These are phyloP conservation scores for Jaculus jaculus DNA, from an alignment of 2,113 vertebrate genomes.

Conservation along the genomic window DNA sequence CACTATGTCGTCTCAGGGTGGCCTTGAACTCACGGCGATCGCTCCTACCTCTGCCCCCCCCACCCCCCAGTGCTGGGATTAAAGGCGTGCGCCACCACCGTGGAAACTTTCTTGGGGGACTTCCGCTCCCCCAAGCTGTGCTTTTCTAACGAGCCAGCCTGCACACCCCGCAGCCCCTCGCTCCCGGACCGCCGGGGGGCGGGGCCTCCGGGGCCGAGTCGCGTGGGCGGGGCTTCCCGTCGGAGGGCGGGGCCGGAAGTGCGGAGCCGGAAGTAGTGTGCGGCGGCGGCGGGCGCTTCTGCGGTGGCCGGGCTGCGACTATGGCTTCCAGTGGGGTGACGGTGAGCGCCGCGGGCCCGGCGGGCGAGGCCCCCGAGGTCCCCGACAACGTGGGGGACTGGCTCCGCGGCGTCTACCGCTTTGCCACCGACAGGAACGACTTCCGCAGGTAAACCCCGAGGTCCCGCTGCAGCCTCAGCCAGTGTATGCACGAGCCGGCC, in stretches of 20 bases:
- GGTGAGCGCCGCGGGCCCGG: slow-evolving; percentile 66
- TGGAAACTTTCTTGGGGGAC: neutral
- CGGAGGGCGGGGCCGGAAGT: rapidly evolving
- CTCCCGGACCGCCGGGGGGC: neutral
- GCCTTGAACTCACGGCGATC: no score
- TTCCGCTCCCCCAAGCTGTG: neutral
- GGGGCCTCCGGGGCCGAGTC: neutral
- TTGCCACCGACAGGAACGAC: slow-evolving; percentile 93
- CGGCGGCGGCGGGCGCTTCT: rapidly evolving
- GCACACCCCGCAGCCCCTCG: neutral
- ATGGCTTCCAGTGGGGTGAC: slow-evolving; percentile 75
- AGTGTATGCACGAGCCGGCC: neutral
- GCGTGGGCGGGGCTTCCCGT: rapidly evolving
- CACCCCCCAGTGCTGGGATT: no score
- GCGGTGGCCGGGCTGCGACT: no score
- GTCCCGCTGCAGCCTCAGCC: neutral
- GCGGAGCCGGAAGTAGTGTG: slow-evolving; percentile 11
- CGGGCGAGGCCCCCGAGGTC: slow-evolving; percentile 44
- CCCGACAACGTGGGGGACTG: slow-evolving; percentile 85
- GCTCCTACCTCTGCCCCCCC: no score
- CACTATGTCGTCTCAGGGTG: no score
- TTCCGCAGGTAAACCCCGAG: slow-evolving; percentile 90
- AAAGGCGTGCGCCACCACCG: no score
- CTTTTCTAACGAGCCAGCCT: neutral
- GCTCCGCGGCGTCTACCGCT: slow-evolving; percentile 88